Conservation (phyloP, 2,113 vertebrate species). For the Orcinus orca region DNA sequence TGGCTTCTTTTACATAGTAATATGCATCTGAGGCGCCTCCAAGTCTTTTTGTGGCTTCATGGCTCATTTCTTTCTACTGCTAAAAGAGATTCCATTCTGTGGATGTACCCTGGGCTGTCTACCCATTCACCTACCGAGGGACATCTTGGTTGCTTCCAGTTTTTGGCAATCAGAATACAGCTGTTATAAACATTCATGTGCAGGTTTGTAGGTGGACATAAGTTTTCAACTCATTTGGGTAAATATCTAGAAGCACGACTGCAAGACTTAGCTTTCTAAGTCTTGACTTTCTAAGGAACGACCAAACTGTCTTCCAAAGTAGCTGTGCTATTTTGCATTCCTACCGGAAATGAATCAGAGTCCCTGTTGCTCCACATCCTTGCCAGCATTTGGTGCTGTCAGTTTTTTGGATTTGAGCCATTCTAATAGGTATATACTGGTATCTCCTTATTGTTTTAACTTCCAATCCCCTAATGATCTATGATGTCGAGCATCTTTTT, state of each 20-base stretch:
- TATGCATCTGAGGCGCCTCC: background rate
- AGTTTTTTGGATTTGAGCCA: background rate
- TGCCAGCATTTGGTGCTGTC: background rate
- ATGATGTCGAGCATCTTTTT: background rate
- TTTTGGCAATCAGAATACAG: background rate
- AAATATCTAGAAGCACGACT: background rate
- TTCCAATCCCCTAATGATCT: background rate
- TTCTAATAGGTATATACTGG: background rate
- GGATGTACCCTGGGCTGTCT: background rate
- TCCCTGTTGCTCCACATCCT: background rate
- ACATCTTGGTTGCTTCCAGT: background rate
- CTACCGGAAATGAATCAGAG: background rate
- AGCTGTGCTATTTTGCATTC: background rate
- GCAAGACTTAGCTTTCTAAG: background rate
- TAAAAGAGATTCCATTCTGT: background rate
- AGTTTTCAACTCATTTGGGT: background rate
- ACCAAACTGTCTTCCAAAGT: background rate
- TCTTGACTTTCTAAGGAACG: conserved; percentile 2
- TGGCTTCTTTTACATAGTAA: background rate
- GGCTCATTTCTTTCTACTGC: background rate
- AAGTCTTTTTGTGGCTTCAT: background rate
- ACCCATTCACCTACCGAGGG: background rate
- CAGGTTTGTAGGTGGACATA: background rate
- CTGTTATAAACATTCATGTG: background rate
- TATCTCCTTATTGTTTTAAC: background rate